Conservation (phyloP, 2,113 vertebrate genomes). For the Zapus hudsonius region DNA sequence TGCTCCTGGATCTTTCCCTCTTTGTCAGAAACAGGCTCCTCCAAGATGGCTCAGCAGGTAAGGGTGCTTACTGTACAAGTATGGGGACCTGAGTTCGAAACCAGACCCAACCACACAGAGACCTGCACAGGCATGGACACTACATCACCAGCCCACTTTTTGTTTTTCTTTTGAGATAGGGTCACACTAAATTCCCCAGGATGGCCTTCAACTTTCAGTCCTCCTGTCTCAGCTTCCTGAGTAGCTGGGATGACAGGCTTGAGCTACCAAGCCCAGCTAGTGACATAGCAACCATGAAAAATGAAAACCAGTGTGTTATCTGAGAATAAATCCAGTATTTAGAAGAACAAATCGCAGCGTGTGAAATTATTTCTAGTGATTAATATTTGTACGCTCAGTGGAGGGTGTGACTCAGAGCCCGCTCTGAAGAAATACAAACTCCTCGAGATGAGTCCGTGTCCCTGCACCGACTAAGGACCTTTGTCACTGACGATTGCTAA, state of each 20-base stretch:
- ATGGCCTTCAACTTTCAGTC: background rate
- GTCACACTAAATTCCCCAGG: background rate
- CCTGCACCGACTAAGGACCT: background rate
- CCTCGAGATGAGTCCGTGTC: background rate
- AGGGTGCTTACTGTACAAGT: too few species aligned
- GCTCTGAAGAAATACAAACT: background rate
- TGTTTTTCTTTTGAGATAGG: background rate
- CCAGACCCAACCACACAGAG: background rate
- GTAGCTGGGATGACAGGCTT: background rate
- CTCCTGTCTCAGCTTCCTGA: background rate
- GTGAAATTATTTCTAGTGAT: slow-evolving; percentile 21
- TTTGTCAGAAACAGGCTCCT: too few species aligned
- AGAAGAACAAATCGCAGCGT: background rate
- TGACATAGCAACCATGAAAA: background rate
- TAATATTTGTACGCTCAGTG: background rate
- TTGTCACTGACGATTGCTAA: slow-evolving; percentile 13
- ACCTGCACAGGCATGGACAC: background rate
- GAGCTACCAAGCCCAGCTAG: background rate
- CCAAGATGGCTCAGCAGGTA: too few species aligned
- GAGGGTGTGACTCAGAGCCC: background rate
- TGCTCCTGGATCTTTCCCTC: background rate
- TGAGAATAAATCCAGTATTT: background rate
- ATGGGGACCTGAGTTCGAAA: background rate
- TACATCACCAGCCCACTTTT: background rate
- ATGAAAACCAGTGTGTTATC: background rate